Base-by-base conservation (phyloP, 2,888 invertebrate genomes). In the Anthrax anthrax region DNA sequence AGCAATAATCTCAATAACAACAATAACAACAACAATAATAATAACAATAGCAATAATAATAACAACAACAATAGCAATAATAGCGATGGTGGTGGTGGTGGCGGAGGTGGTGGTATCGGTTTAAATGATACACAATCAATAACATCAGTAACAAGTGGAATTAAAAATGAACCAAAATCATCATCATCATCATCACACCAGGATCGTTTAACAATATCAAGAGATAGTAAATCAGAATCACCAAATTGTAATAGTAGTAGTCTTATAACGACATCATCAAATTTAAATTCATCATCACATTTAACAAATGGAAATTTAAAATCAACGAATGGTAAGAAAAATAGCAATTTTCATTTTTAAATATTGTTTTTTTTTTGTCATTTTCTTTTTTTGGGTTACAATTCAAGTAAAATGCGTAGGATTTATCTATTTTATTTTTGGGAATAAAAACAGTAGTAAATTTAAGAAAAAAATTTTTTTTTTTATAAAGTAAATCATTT, bases 241-340 rank as follows among this genome's bases (percentile, higher is more conserved):
- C 56, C 56, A 39, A 46, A 51, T 16, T 56, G 9, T 12, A 32
- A 32, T 32, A 32, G 12, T 32, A 12, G 13, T 32, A 32, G 29
- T 32, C 3, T 54, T 50, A 18, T 50, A 18, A 49, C 55, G 18
- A 54, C 56, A 40, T 55, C 56, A 38, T 54, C 56, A 8, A 56
- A 52, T 45, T 54, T 55, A 45, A 56, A 52, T 45, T 54, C 56
- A 45, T 55, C 56, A 42, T 54, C 56, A 10, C 56, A 56, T 52
- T 55, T 53, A 38, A 54, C 54, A 13, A 53, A 50, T 46, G 50
- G 50, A 41, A 55, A 56, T 51, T 50, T 55, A 16, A 56, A 56
- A 49, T 50, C 56, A 37, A 42, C 51, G 43, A 55, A 55, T 46
- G 56, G 56, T 56, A 51, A 50, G 46, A 37, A 29, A n/a, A 6